A percentile compares a stretch with the other conserved stretches of the same genome.
Evolutionary conservation across 30 jellyfish, hydroid and myxozoan genomes (phyloP).

Genomic region (Pseudorhiza aurosa): DNA sequence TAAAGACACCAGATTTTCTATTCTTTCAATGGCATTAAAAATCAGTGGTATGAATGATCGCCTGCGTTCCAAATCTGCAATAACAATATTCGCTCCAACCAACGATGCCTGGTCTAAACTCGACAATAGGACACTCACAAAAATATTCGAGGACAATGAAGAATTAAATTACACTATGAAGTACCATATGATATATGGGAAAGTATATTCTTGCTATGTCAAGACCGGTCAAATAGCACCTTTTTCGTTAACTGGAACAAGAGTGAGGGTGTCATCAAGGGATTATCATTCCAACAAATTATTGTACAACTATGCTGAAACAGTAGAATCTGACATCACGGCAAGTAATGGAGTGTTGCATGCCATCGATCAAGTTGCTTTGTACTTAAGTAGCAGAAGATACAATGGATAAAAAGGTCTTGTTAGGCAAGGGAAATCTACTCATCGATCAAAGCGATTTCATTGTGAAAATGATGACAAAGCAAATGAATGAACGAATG

Average conservation of each 20-base stretch:
- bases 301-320: conserved; percentile 23
- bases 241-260: conserved; percentile 10
- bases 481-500: too few species aligned
- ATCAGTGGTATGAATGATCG: neutral
- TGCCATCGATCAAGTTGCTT: conserved; percentile 13
- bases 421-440: too few species aligned
- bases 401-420: conserved; percentile 10
- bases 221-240: conserved; percentile 2
- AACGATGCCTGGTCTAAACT: conserved; percentile 44
- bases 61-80: conserved; percentile 3
- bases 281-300: neutral
- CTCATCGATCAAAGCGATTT: too few species aligned
- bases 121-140: conserved; percentile 21
- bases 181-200: conserved; percentile 22
- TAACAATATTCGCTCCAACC: conserved; percentile 39
- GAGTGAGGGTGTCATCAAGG: conserved; percentile 19
- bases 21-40: conserved; percentile 27
- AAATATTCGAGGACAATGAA: neutral
- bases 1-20: conserved; percentile 20
- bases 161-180: neutral
- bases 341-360: conserved; percentile 41
- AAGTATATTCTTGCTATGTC: conserved; percentile 8
- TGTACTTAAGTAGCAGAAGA: conserved; percentile 17
- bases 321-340: conserved; percentile 1
- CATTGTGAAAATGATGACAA: too few species aligned